phyloP scores from a whole-genome alignment of 1,140 invertebrate genomes.

The Drosophila kohkoa region DNA sequence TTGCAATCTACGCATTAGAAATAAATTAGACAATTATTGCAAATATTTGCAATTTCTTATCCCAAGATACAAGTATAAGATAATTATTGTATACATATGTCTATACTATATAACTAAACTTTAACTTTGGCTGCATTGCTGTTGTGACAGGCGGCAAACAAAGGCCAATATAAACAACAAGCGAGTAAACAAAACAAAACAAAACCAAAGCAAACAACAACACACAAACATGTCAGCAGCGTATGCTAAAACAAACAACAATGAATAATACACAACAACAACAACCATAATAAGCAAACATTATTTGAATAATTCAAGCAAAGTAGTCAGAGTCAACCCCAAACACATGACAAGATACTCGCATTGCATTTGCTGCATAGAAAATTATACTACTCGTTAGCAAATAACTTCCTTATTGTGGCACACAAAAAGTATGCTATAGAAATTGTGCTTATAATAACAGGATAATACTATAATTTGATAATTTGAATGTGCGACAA shows the following conservation, averaged over 20 bases:
- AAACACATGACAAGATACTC: slow-evolving; percentile 1
- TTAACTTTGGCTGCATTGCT: slow-evolving; percentile 36
- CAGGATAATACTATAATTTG: neutral
- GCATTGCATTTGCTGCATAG: neutral
- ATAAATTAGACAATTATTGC: neutral
- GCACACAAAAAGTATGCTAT: slow-evolving; percentile 15
- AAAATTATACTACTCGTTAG: neutral
- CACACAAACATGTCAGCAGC: slow-evolving; percentile 62
- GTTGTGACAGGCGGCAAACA: slow-evolving; percentile 56
- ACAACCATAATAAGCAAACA: slow-evolving; percentile 23
- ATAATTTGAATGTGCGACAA: neutral
- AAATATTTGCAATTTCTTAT: slow-evolving; percentile 20
- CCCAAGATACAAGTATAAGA: neutral
- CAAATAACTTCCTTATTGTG: neutral
- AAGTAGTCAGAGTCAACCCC: slow-evolving; percentile 31
- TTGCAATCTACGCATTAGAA: neutral
- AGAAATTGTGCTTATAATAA: neutral
- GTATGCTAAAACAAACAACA: slow-evolving; percentile 42
- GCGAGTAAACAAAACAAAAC: slow-evolving; percentile 56
- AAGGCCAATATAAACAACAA: slow-evolving; percentile 7
- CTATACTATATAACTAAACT: slow-evolving; percentile 43
- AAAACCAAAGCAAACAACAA: slow-evolving; percentile 48
- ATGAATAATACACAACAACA: slow-evolving; percentile 19
- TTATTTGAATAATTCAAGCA: slow-evolving; percentile 72
- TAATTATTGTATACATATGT: neutral